These are phyloP conservation scores for Stenchaetothrips biformis DNA, from an alignment of 2,888 invertebrate species.

Conservation along the genomic window DNA sequence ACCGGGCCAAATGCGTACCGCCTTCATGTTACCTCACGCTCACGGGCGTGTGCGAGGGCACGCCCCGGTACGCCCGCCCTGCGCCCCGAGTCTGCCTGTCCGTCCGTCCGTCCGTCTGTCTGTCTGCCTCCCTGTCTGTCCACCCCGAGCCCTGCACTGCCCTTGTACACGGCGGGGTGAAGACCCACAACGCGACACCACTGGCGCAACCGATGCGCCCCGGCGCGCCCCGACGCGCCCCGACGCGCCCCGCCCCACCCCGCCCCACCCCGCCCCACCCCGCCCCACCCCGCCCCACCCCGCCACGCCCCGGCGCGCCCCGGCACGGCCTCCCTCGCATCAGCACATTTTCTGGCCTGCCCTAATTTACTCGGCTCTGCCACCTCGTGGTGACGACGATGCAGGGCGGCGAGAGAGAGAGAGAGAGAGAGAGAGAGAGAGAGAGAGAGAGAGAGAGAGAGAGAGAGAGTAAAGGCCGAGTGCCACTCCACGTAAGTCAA, in stretches of 20 bases:
- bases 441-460: not conserved
- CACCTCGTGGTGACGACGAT: not conserved
- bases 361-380: not conserved
- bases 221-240: not conserved
- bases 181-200: not conserved
- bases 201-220: not conserved
- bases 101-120: too few relatives aligned
- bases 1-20: too few relatives aligned
- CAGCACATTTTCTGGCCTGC: slow-evolving; percentile 1
- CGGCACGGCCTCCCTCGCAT: not conserved
- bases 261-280: not conserved
- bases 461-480: too few relatives aligned
- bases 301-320: not conserved
- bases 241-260: not conserved
- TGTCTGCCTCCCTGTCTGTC: too few relatives aligned
- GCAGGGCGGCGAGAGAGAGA: not conserved
- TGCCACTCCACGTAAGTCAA: too few relatives aligned
- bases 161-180: not conserved
- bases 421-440: not conserved
- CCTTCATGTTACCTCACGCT: too few relatives aligned
- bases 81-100: too few relatives aligned
- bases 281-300: not conserved
- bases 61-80: too few relatives aligned
- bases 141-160: not conserved
- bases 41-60: too few relatives aligned